phyloP scores from a whole-genome alignment of 2,113 vertebrate species.

The Gorsachius goisagi region DNA sequence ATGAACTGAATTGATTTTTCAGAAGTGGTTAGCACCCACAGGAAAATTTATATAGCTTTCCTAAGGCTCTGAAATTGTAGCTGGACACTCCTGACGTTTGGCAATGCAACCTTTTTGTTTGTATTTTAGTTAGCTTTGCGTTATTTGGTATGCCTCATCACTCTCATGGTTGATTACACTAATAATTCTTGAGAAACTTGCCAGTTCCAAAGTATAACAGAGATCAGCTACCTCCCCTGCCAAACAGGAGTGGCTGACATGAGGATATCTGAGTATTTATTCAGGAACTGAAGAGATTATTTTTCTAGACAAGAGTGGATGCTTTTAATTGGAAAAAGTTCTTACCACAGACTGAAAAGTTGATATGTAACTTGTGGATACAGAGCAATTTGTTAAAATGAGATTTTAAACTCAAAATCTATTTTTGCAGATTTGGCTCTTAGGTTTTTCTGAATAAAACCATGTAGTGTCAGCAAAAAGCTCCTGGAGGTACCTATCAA shows the following conservation, averaged over 20 bases:
- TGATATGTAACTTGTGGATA: not conserved
- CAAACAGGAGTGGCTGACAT: not conserved
- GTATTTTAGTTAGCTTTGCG: not conserved
- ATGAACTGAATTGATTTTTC: not conserved
- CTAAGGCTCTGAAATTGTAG: not conserved
- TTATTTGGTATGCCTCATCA: not conserved
- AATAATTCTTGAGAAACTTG: not conserved
- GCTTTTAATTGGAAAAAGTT: not conserved
- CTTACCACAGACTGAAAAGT: not conserved
- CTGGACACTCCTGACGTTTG: not conserved
- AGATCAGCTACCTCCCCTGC: not conserved
- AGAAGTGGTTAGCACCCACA: not conserved
- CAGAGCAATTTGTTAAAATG: not conserved
- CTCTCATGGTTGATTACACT: not conserved
- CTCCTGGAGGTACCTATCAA: not conserved
- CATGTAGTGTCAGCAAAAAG: not conserved
- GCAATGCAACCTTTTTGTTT: not conserved
- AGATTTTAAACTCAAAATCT: not conserved
- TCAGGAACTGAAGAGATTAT: not conserved
- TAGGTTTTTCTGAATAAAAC: not conserved
- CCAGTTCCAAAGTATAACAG: not conserved
- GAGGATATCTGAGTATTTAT: not conserved
- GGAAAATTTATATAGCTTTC: not conserved
- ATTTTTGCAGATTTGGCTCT: not conserved
- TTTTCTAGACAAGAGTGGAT: not conserved